These are phyloP conservation scores for Python bivittatus DNA, from an alignment of 2,113 vertebrate species.

Conservation along the genomic window DNA sequence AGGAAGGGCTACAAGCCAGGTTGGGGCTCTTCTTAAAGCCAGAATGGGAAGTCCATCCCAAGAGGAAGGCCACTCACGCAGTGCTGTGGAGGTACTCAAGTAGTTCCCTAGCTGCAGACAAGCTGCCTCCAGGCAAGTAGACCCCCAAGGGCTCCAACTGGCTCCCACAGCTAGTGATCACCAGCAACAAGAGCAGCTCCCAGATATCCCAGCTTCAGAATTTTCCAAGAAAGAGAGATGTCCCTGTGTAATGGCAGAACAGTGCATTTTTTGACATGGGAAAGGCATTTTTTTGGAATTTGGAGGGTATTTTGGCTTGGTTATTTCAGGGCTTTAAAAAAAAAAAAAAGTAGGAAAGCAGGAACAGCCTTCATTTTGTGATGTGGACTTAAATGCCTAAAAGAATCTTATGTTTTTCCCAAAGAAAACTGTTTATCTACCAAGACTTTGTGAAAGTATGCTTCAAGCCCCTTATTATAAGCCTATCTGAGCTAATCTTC, in stretches of 20 bases:
- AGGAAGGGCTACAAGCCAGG: neutral
- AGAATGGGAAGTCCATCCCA: neutral
- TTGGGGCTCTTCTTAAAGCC: neutral
- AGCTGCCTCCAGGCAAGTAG: neutral
- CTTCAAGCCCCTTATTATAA: neutral
- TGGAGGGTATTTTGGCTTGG: too few species aligned
- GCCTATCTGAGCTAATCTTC: neutral
- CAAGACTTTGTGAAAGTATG: neutral
- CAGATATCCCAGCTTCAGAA: neutral
- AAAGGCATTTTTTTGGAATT: too few species aligned
- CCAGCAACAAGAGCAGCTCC: neutral
- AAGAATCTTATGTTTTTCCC: too few species aligned
- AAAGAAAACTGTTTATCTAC: neutral
- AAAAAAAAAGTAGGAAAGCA: too few species aligned
- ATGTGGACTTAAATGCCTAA: too few species aligned
- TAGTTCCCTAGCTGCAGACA: neutral
- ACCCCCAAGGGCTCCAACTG: neutral
- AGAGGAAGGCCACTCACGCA: neutral
- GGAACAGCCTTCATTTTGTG: too few species aligned
- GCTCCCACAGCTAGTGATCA: neutral
- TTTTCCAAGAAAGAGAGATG: too few species aligned
- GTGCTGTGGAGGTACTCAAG: neutral
- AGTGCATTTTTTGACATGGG: too few species aligned
- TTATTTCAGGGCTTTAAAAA: too few species aligned
- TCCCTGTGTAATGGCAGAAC: too few species aligned